A percentile compares a stretch with the other conserved stretches of the same genome.
phyloP scores from a whole-genome alignment of 2,797 vertebrate genomes.

The Lateolabrax maculatus region DNA sequence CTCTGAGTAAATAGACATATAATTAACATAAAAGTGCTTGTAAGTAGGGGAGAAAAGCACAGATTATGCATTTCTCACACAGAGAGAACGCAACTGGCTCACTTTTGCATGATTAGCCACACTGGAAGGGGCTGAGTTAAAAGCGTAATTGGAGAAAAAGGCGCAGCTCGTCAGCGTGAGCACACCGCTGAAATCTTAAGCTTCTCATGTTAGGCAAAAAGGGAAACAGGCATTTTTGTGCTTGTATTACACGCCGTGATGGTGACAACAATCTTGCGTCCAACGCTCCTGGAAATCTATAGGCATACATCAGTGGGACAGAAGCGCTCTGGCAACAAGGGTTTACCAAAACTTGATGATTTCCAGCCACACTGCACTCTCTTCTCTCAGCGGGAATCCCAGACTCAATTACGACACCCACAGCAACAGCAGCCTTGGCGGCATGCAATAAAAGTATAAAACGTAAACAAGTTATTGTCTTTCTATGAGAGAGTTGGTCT shows the following conservation, averaged over 20 bases:
- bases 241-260: constrained; percentile 26
- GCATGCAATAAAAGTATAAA: constrained; percentile 52
- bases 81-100: constrained; percentile 43
- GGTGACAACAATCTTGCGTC: constrained; percentile 23
- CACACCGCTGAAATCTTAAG: constrained; percentile 27
- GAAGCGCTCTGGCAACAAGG: constrained; percentile 19
- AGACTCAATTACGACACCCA: constrained; percentile 56
- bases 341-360: constrained; percentile 43
- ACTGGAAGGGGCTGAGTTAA: constrained; percentile 40
- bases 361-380: constrained; percentile 30
- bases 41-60: constrained; percentile 46
- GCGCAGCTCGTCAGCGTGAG: constrained; percentile 15
- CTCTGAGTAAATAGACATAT: constrained; percentile 64
- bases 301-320: background rate
- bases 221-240: constrained; percentile 33
- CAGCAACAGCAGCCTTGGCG: constrained; percentile 43
- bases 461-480: constrained; percentile 64
- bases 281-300: constrained; percentile 26
- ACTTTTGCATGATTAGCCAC: constrained; percentile 59
- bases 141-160: constrained; percentile 58
- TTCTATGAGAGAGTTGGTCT: constrained; percentile 16
- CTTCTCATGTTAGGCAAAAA: constrained; percentile 30
- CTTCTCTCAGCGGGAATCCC: constrained; percentile 25
- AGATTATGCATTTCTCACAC: constrained; percentile 64
- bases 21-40: constrained; percentile 70